Evolutionary conservation across 2,888 invertebrate species (phyloP), one percentile per base, ranked within the genome.

Genomic region (Dastarcus helophoroides): DNA sequence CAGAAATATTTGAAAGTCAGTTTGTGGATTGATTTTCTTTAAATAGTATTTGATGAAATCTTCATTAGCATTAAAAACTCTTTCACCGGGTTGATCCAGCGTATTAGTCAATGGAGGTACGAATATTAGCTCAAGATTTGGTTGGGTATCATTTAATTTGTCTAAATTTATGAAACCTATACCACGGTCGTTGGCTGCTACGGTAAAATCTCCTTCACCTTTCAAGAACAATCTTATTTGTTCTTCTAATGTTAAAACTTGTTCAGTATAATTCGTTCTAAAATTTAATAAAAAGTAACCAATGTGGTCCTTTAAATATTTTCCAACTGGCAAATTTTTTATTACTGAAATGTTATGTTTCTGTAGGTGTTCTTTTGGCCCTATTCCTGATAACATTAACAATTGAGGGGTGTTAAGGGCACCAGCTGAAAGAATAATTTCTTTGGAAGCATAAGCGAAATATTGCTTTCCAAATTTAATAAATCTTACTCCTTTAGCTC

Each of bases 301-400:
- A 37, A 32, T 11, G 43, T 51, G 53, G 23, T 52, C 51, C 13
- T 37, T 25, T 3, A 52, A 27, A 14, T 39, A 35, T 24, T 38
- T 17, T 8, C 50, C 50, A 11, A 45, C 50, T 9, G 47, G 44
- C n/a, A 50, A 29, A 31, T 50, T 37, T 29, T 40, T 26, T 3
- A 49, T 27, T 8, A 47, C 28, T 4, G 33, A 21, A 10, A 53
- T 51, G 3, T 33, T 31, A 7, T 41, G 28, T 15, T 41, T 31
- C 10, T 31, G n/a, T 14, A 53, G 31, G 14, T 47, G 40, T 4
- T 38, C 27, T 25, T 33, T 25, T 1, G 51, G 80, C 0, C 81
- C 81, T 16, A 86, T 64, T 7, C 89, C 89, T 1, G 86, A 86
- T 8, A 88, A 56, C 79, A 86, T 77, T 24, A 90, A 57, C 5